Percentiles rank a stretch among this genome's conserved stretches.
phyloP scores from a whole-genome alignment of 2,113 vertebrate species.

The Microcebus tavaratra region DNA sequence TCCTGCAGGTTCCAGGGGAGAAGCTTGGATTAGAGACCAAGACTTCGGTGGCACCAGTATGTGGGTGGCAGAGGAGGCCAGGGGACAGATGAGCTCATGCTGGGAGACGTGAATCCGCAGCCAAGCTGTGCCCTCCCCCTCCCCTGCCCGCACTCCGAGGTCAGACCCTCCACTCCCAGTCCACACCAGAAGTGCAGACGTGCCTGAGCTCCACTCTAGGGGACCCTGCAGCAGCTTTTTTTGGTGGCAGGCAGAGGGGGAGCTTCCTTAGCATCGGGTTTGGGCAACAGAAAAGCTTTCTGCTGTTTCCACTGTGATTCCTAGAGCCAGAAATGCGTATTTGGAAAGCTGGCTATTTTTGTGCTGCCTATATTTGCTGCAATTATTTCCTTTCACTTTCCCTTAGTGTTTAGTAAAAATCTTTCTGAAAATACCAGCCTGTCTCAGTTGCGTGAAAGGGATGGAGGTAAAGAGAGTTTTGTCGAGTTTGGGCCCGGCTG shows the following conservation, averaged over 20 bases:
- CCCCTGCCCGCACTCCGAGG: neutral
- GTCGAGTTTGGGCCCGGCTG: neutral
- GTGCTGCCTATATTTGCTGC: conserved; percentile 38
- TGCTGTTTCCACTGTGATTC: conserved; percentile 42
- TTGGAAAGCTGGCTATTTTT: conserved; percentile 44
- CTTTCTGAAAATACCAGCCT: conserved; percentile 46
- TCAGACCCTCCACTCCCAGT: neutral
- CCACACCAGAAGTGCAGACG: fast-evolving
- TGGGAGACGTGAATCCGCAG: neutral
- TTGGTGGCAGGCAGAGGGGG: fast-evolving
- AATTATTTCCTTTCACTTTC: conserved; percentile 60
- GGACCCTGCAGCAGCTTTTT: neutral
- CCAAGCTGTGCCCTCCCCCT: neutral
- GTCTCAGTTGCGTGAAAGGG: neutral
- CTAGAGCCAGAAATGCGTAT: conserved; percentile 29
- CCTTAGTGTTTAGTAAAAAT: conserved; percentile 45
- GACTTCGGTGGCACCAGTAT: too few species aligned
- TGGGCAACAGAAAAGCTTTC: neutral
- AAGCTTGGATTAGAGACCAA: too few species aligned
- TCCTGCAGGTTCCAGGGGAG: neutral
- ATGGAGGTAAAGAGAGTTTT: neutral
- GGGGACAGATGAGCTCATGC: neutral
- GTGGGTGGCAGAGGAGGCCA: neutral
- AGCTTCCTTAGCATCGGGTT: neutral
- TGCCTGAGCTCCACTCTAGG: neutral